Evolutionary conservation across 2,113 vertebrate genomes (phyloP), one percentile per base, ranked within the genome.

Genomic region (Henicopernis longicauda): DNA sequence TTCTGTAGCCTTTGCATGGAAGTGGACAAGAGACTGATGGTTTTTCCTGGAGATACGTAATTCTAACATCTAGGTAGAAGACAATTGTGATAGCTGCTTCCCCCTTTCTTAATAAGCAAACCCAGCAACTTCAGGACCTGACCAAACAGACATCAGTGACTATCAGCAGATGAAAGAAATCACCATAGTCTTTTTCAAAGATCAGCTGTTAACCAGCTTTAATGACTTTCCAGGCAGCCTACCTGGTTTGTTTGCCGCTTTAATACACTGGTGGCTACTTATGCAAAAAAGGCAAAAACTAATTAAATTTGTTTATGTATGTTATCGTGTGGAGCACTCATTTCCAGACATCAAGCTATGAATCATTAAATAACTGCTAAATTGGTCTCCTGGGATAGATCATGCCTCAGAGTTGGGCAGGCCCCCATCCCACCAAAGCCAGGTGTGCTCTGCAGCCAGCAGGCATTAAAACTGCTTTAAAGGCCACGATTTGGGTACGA

Each of bases 231-330:
- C 93, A 96, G 59, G 79, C 95, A 93, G 92, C 80, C 94, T 96
- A 96, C 96, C 94, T 97, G 94, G 94, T 91, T 95, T 98, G 86
- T 96, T 95, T 97, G 95, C 95, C 93, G 96, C 91, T 94, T 94
- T 92, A 97, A 97, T 98, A 94, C 97, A 97, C 97, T 91, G 79
- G 97, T 98, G 97, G 89, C 94, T 98, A 97, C 96, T 97, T 97
- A 97, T 97, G 97, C 97, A 97, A 97, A 98, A 98, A 97, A 94
- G 95, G 95, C 88, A 32, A 98, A 98, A 97, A 98, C 99, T 99
- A 99, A 99, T 99, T 99, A 99, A 99, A 99, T 98, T 98, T 99
- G 99, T 99, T 99, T 99, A 99, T 99, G 98, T 98, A 98, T 98
- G 98, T 99, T 99, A 98, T 99, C 98, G 97, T 99, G 99, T 98